Evolutionary conservation across 2,113 vertebrate genomes (phyloP).

Genomic region (Bubo blakistoni): DNA sequence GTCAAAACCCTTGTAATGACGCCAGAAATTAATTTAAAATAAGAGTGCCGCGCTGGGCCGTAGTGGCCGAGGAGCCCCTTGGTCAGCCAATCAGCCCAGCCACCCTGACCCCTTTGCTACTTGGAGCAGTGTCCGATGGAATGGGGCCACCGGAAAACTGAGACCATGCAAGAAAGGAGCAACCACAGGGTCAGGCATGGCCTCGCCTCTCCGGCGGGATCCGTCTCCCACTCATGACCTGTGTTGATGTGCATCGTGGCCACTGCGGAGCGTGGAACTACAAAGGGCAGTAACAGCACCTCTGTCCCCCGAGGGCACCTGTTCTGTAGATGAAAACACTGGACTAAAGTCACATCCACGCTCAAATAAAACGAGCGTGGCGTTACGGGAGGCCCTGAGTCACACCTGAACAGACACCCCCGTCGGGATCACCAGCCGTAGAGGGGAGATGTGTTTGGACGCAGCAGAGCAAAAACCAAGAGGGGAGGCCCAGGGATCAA

Average conservation of each 20-base stretch:
- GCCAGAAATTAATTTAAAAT: background rate
- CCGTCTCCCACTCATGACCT: background rate
- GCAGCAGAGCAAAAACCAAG: background rate
- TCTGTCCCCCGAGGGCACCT: background rate
- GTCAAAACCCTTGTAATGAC: background rate
- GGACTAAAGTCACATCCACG: background rate
- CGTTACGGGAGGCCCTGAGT: background rate
- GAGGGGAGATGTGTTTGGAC: background rate
- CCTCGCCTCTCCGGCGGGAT: background rate
- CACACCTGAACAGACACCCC: fast-evolving
- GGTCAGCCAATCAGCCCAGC: background rate
- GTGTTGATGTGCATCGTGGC: background rate
- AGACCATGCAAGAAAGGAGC: fast-evolving
- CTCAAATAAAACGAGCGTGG: background rate
- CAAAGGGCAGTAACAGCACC: background rate
- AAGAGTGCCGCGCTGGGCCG: background rate
- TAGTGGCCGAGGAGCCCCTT: background rate
- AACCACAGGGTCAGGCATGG: background rate
- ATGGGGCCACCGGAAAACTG: background rate
- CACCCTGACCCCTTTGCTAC: background rate
- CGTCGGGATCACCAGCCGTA: fast-evolving
- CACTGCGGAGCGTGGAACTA: background rate
- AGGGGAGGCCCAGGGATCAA: background rate
- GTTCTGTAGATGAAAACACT: fast-evolving
- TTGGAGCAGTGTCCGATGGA: fast-evolving